Conservation (phyloP, 1,140 invertebrate genomes). For the Cydia fagiglandana region DNA sequence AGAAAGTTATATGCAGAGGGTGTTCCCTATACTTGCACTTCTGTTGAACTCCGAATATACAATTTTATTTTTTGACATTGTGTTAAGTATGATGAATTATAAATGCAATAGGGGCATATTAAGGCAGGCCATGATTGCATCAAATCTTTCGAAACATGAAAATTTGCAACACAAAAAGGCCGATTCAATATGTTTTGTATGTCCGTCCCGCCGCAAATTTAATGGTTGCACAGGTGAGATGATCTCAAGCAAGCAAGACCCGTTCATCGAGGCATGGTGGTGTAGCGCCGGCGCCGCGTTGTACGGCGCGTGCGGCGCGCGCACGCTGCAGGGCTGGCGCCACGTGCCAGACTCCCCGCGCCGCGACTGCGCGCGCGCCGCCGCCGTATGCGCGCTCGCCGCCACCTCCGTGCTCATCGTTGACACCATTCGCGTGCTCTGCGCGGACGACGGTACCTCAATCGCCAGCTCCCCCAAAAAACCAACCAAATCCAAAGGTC, state of each 20-base stretch:
- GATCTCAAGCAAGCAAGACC: slow-evolving; percentile 63
- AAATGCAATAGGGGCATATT: too few relatives aligned
- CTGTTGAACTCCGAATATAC: background rate
- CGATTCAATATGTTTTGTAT: too few relatives aligned
- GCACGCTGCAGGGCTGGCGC: slow-evolving; percentile 54
- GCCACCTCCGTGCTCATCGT: slow-evolving; percentile 53
- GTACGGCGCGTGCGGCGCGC: slow-evolving; percentile 54
- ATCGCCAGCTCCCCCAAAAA: slow-evolving; percentile 43
- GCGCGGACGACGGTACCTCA: slow-evolving; percentile 50
- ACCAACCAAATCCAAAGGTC: background rate
- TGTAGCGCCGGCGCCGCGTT: slow-evolving; percentile 53
- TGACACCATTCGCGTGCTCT: slow-evolving; percentile 57
- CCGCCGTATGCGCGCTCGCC: slow-evolving; percentile 56
- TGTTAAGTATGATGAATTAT: background rate
- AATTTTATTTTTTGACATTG: background rate
- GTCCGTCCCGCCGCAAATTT: background rate
- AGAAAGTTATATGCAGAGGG: background rate
- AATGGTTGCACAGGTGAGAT: slow-evolving; percentile 53
- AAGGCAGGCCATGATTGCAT: background rate
- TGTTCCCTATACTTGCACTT: background rate
- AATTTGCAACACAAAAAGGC: too few relatives aligned
- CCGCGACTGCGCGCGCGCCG: slow-evolving; percentile 48
- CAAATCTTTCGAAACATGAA: too few relatives aligned
- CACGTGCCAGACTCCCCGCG: slow-evolving; percentile 49
- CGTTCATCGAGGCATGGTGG: slow-evolving; percentile 69